Base-by-base conservation (phyloP, 2,797 vertebrate genomes). In the Oreonectes daqikongensis region DNA sequence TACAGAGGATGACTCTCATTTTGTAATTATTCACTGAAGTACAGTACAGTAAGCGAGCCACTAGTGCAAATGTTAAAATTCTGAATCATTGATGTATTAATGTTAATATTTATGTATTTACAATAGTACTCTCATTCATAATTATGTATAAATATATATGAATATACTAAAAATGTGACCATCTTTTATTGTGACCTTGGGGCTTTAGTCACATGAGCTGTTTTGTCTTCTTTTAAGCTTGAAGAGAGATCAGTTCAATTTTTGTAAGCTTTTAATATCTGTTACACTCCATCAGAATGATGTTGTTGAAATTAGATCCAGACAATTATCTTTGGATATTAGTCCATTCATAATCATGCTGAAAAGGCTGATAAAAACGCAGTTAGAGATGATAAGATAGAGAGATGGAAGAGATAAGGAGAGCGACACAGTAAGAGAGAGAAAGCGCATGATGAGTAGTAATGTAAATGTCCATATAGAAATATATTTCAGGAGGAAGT, bases 281-380 rank as follows among this genome's bases (percentile, higher is more conserved):
- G 28, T 77, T 81, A 60, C 73, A 77, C 20, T 38, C 64, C 63
- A 69, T 40, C 79, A 69, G 75, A 61, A 81, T 64, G 60, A 77
- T 59, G 64, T 38, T 20, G 64, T 69, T 64, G 59, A 77, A 77
- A 77, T 73, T 53, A 81, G 79, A 78, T 73, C 64, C 50, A 64
- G 63, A 69, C 77, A 69, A 81, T 81, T 77, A 81, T 73, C 42
- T 38, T 44, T 77, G 75, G 64, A 77, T 76, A 73, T 81, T 57
- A 81, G 69, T 72, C 38, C 74, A 76, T 77, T 72, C 69, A 55
- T 69, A 26, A 77, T 73, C 65, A 61, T 55, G 46, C 72, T 50
- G 74, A 52, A 69, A 69, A 77, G 74, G 11, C 65, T 24, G 74
- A 69, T 68, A 28, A 77, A 69, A 76, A 26, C 28, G 53, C 30